Evolutionary conservation across 2,888 invertebrate genomes (phyloP).

Genomic region (Teinopalpus imperialis): DNA sequence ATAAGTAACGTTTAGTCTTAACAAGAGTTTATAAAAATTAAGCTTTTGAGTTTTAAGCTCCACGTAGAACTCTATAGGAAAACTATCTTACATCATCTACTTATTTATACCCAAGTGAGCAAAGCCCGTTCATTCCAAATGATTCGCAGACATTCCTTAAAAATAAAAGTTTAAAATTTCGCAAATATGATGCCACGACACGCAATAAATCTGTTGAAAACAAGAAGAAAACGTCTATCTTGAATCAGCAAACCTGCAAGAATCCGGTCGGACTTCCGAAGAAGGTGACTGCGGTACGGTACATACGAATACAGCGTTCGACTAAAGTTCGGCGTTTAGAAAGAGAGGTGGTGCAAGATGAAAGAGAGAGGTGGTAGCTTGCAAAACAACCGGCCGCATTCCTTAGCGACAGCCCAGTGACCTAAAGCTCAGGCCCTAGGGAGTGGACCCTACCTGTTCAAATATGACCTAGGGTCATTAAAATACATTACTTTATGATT

Average conservation of each 20-base stretch:
- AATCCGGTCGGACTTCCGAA: slow-evolving; percentile 61
- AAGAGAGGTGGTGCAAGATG: slow-evolving; percentile 34
- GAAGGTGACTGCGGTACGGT: slow-evolving; percentile 40
- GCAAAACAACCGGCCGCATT: slow-evolving; percentile 73
- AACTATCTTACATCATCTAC: too few species aligned
- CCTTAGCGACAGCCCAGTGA: slow-evolving; percentile 70
- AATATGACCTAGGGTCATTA: slow-evolving; percentile 28
- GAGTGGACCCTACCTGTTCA: slow-evolving; percentile 31
- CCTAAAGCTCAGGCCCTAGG: slow-evolving; percentile 56
- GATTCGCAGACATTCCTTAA: too few species aligned
- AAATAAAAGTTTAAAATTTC: slow-evolving; percentile 1
- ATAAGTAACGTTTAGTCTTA: too few species aligned
- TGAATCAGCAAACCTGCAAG: slow-evolving; percentile 45
- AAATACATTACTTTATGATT: slow-evolving; percentile 8
- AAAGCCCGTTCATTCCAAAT: too few species aligned
- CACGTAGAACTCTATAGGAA: too few species aligned
- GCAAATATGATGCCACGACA: slow-evolving; percentile 22
- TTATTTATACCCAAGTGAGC: too few species aligned
- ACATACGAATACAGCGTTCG: slow-evolving; percentile 29
- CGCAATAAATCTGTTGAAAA: slow-evolving; percentile 30
- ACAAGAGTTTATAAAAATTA: too few species aligned
- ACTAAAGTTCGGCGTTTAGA: slow-evolving; percentile 43
- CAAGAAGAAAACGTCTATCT: slow-evolving; percentile 30
- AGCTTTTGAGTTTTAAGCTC: too few species aligned
- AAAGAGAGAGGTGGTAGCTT: slow-evolving; percentile 57